These are phyloP conservation scores for Chloroceryle inda DNA, from an alignment of 2,797 vertebrate species.

Conservation along the genomic window DNA sequence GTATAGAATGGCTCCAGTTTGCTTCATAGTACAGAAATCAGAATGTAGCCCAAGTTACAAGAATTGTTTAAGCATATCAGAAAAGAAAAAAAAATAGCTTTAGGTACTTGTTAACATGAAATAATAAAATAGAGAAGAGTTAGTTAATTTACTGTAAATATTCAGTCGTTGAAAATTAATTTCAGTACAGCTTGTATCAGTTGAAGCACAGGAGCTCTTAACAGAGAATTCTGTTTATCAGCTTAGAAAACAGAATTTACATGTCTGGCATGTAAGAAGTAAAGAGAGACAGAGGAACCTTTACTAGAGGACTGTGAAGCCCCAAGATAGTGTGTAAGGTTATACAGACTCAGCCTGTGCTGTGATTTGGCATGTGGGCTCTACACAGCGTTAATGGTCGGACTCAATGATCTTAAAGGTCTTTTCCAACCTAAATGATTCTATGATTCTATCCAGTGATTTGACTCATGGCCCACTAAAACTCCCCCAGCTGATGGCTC, in stretches of 20 bases:
- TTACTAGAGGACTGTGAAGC: not conserved
- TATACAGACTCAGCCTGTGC: not conserved
- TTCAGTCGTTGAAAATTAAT: not conserved
- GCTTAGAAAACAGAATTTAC: conserved; percentile 7
- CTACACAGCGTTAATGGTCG: not conserved
- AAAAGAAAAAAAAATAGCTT: not conserved
- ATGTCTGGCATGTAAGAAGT: not conserved
- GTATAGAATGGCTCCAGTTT: not conserved
- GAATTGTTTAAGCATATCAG: not conserved
- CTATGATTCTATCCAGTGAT: not conserved
- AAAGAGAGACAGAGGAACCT: not conserved
- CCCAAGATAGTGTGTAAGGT: not conserved
- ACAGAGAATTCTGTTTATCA: not conserved
- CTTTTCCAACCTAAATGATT: no score
- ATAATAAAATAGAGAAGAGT: not conserved
- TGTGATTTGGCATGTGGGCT: not conserved
- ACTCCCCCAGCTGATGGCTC: not conserved
- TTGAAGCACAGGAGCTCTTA: not conserved
- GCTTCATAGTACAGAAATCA: not conserved
- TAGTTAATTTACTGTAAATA: conserved; percentile 21
- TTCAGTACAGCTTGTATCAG: not conserved
- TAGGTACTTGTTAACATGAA: not conserved
- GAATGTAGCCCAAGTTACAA: not conserved
- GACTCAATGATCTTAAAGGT: no score
- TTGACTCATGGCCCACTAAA: not conserved